Conservation (phyloP, 1,140 invertebrate species). For the Chlorops oryzae region DNA sequence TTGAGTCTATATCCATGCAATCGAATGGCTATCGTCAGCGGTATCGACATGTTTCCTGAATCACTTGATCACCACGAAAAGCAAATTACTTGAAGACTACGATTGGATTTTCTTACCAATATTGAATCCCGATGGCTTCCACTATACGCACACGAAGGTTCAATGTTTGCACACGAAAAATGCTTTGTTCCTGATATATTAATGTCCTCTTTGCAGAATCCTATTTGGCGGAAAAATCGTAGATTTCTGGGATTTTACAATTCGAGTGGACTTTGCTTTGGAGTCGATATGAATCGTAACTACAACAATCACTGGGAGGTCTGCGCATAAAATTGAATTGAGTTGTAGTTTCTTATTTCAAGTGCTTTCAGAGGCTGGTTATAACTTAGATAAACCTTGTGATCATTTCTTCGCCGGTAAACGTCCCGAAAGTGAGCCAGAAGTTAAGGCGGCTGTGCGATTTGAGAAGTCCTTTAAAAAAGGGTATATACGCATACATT, state of each 20-base stretch:
- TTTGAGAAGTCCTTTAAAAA: slow-evolving; percentile 51
- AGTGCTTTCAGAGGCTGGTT: slow-evolving; percentile 46
- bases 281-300: slow-evolving; percentile 65
- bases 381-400: slow-evolving; percentile 55
- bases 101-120: slow-evolving; percentile 65
- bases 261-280: slow-evolving; percentile 50
- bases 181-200: slow-evolving; percentile 6
- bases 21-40: slow-evolving; percentile 57
- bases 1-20: slow-evolving; percentile 54
- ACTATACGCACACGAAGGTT: slow-evolving; percentile 52
- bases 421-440: slow-evolving; percentile 67
- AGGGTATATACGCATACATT: slow-evolving; percentile 50
- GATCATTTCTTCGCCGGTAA: slow-evolving; percentile 64
- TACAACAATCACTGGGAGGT: slow-evolving; percentile 59
- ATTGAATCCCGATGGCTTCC: slow-evolving; percentile 67
- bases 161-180: no score
- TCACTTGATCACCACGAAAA: slow-evolving; percentile 44
- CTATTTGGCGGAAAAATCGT: slow-evolving; percentile 53
- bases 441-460: slow-evolving; percentile 57
- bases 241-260: slow-evolving; percentile 30
- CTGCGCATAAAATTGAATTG: neutral
- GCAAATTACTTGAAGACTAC: slow-evolving; percentile 44
- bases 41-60: slow-evolving; percentile 52
- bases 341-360: no score
- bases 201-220: slow-evolving; percentile 28